A percentile compares a stretch with the other conserved stretches of the same genome.
Conservation (phyloP, 2,888 invertebrate species). For the Girardia tigrina region DNA sequence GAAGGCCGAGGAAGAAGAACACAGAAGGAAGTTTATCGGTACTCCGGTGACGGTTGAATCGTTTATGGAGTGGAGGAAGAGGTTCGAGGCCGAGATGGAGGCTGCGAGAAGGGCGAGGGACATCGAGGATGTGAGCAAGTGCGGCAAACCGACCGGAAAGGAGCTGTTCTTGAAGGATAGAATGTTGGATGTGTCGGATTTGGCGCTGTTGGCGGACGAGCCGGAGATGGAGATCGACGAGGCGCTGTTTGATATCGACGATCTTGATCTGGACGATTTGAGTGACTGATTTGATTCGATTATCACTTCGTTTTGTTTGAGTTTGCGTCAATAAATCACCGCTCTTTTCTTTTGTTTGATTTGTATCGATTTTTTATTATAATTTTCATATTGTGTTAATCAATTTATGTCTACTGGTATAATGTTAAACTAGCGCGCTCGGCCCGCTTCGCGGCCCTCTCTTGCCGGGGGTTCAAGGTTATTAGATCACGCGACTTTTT, state of each 20-base stretch:
- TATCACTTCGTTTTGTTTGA: too few relatives aligned
- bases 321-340: too few relatives aligned
- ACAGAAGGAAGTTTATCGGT: slow-evolving; percentile 77
- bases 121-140: slow-evolving; percentile 20
- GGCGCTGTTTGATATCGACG: slow-evolving; percentile 19
- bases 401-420: too few relatives aligned
- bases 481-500: too few relatives aligned
- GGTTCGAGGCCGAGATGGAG: slow-evolving; percentile 77
- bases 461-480: too few relatives aligned
- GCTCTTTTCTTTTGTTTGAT: too few relatives aligned
- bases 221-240: slow-evolving; percentile 52
- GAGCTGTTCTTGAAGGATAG: slow-evolving; percentile 84
- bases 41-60: slow-evolving; percentile 85
- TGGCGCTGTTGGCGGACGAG: slow-evolving; percentile 81
- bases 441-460: too few relatives aligned
- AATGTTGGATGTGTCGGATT: slow-evolving; percentile 83
- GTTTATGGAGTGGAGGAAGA: slow-evolving; percentile 79
- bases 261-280: slow-evolving; percentile 14
- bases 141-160: slow-evolving; percentile 58
- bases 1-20: background rate
- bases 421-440: too few relatives aligned
- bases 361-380: too few relatives aligned
- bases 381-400: too few relatives aligned
- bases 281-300: background rate
- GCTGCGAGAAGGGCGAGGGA: slow-evolving; percentile 49